Evolutionary conservation across 2,113 vertebrate species (phyloP).

Genomic region (Strigops habroptila): DNA sequence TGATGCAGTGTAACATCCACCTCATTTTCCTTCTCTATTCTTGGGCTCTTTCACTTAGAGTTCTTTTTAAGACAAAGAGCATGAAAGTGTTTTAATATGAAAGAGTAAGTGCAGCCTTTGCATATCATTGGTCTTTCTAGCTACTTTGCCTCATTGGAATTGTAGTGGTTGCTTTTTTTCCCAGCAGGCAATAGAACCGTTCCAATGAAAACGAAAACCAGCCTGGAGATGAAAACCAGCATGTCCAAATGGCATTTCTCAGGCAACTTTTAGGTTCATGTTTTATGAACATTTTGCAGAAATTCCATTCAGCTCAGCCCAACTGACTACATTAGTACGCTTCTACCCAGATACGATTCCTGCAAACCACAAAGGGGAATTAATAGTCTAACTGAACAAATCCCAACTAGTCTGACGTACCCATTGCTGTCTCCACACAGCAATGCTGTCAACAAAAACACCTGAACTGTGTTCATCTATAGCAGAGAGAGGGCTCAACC

Average conservation of each 20-base stretch:
- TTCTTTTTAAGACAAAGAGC: neutral
- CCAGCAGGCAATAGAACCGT: neutral
- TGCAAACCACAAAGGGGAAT: neutral
- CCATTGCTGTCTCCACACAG: neutral
- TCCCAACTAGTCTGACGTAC: neutral
- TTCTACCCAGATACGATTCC: neutral
- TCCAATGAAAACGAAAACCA: neutral
- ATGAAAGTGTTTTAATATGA: neutral
- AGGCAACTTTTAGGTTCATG: neutral
- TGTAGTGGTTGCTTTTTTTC: neutral
- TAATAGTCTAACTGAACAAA: neutral
- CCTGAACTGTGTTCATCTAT: neutral
- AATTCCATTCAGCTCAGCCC: neutral
- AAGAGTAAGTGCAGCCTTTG: neutral
- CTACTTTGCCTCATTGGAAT: neutral
- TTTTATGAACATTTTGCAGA: neutral
- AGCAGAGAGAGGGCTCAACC: neutral
- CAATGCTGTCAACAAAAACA: neutral
- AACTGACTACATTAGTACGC: neutral
- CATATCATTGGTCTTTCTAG: neutral
- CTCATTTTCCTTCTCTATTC: neutral
- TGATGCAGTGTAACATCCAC: neutral
- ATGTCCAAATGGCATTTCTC: neutral
- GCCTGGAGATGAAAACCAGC: neutral
- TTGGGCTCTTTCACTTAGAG: neutral